A percentile compares a stretch with the other conserved stretches of the same genome.
Evolutionary conservation across 2,888 invertebrate species (phyloP).

Genomic region (Drosophila anomelani): DNA sequence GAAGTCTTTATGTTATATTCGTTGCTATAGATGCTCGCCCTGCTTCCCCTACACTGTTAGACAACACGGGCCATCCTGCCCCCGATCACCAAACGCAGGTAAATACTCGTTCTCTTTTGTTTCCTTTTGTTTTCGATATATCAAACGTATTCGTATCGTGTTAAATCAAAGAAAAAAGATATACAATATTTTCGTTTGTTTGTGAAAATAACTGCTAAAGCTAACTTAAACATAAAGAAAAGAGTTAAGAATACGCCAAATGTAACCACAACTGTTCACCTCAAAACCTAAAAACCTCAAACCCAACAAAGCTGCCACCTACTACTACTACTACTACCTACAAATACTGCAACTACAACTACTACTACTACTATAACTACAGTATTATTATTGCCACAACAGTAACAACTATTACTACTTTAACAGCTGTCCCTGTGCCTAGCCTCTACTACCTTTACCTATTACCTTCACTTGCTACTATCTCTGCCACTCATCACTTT

Average conservation of each 20-base stretch:
- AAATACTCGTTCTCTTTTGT: slow-evolving; percentile 85
- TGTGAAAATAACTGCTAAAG: slow-evolving; percentile 53
- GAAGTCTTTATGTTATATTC: slow-evolving; percentile 91
- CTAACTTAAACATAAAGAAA: slow-evolving; percentile 46
- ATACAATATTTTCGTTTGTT: slow-evolving; percentile 53
- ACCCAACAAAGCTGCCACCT: slow-evolving; percentile 14
- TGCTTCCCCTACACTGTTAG: slow-evolving; percentile 94
- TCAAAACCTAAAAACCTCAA: slow-evolving; percentile 44
- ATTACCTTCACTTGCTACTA: slow-evolving; percentile 33
- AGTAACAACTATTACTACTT: slow-evolving; percentile 41
- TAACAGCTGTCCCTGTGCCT: slow-evolving; percentile 51
- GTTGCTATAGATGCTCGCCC: slow-evolving; percentile 97
- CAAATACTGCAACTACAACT: slow-evolving; percentile 43
- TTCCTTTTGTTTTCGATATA: slow-evolving; percentile 62
- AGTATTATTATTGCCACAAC: slow-evolving; percentile 52
- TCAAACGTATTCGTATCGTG: slow-evolving; percentile 52
- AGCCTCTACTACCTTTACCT: slow-evolving; percentile 26
- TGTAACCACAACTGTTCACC: slow-evolving; percentile 58
- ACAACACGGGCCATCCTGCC: slow-evolving; percentile 92
- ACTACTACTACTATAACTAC: slow-evolving; percentile 42
- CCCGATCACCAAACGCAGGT: slow-evolving; percentile 91
- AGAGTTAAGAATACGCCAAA: slow-evolving; percentile 66
- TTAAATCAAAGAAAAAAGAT: slow-evolving; percentile 46
- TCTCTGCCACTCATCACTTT: slow-evolving; percentile 72
- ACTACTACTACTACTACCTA: slow-evolving; percentile 34